A percentile compares a stretch with the other conserved stretches of the same genome.
Evolutionary conservation across 2,113 vertebrate species (phyloP).

Genomic region (Muntiacus muntjak): DNA sequence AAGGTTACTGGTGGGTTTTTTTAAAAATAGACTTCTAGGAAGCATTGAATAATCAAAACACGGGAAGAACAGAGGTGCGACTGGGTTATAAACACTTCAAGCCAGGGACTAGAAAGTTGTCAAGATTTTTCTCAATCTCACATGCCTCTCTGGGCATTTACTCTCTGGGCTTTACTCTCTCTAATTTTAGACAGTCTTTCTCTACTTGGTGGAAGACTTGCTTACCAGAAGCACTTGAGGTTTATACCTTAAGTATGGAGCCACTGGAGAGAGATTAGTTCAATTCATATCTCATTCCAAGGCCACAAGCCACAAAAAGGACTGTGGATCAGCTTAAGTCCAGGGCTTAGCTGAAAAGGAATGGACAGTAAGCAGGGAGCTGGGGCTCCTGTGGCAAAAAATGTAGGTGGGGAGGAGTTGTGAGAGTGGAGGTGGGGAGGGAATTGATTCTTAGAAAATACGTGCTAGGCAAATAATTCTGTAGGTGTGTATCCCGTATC

Average conservation of each 20-base stretch:
- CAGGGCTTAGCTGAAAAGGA: neutral
- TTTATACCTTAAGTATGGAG: neutral
- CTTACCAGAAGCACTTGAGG: neutral
- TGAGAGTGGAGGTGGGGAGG: neutral
- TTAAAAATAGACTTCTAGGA: neutral
- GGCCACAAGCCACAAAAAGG: neutral
- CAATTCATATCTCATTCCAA: neutral
- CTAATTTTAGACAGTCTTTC: neutral
- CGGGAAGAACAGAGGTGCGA: neutral
- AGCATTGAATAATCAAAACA: neutral
- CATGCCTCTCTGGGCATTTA: neutral
- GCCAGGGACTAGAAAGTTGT: neutral
- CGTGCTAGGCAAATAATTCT: neutral
- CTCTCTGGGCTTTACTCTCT: neutral
- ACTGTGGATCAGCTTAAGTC: neutral
- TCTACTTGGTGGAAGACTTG: neutral
- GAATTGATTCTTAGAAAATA: neutral
- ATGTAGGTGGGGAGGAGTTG: neutral
- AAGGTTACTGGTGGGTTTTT: neutral
- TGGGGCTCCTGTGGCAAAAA: neutral
- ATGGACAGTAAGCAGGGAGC: neutral
- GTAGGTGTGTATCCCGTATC: neutral
- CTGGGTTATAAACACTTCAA: neutral
- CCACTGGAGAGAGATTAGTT: neutral
- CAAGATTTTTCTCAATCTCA: neutral